A percentile compares a stretch with the other conserved stretches of the same genome.
Conservation (phyloP, 2,888 invertebrate genomes). For the Mystacides longicornis region DNA sequence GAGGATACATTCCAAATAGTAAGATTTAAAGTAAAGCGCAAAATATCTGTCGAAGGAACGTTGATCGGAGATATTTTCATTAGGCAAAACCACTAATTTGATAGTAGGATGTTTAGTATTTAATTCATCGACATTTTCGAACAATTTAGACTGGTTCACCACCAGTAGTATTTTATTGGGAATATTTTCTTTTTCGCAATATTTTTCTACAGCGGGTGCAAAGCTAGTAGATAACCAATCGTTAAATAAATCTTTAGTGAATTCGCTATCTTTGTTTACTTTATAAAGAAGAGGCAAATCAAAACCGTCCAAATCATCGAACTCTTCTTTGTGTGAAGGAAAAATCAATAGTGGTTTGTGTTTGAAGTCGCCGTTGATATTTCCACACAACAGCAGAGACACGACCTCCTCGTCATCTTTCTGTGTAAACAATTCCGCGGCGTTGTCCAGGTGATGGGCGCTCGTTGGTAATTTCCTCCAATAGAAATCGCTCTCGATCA, state of each 20-base stretch:
- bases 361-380: neutral
- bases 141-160: neutral
- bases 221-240: neutral
- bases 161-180: neutral
- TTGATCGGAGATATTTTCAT: neutral
- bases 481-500: neutral
- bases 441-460: neutral
- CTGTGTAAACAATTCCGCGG: neutral
- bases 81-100: neutral
- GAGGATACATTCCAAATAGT: neutral
- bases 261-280: neutral
- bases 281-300: neutral
- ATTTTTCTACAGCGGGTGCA: neutral
- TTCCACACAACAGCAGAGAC: neutral
- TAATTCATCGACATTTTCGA: neutral
- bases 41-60: neutral
- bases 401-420: neutral
- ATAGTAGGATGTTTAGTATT: neutral
- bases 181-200: neutral
- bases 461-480: neutral
- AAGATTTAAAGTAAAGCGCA: neutral
- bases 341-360: neutral
- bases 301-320: neutral
- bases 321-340: neutral
- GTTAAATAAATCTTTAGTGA: neutral